Evolutionary conservation across 2,113 vertebrate genomes (phyloP).

Genomic region (Clarias magur): DNA sequence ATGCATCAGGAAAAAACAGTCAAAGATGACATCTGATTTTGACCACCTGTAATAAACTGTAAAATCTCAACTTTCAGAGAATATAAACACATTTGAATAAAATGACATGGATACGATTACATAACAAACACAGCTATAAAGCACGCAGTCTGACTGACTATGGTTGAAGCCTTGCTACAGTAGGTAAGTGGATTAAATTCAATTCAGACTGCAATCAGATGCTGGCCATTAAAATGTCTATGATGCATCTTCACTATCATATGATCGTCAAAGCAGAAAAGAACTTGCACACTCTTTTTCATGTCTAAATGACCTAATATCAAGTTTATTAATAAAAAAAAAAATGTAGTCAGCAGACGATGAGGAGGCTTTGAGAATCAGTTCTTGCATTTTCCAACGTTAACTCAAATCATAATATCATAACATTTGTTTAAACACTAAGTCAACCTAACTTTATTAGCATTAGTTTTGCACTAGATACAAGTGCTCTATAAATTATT

Average conservation of each 20-base stretch:
- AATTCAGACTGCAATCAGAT: neutral
- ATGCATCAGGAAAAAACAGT: neutral
- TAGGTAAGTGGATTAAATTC: neutral
- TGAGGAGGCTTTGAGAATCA: neutral
- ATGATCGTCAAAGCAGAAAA: neutral
- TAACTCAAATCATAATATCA: neutral
- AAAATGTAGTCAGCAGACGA: neutral
- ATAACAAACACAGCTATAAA: constrained; percentile 1
- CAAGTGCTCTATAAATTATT: neutral
- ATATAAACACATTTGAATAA: neutral
- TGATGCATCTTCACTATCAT: neutral
- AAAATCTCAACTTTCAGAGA: neutral
- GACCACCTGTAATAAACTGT: neutral
- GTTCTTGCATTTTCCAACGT: neutral
- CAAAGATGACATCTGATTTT: neutral
- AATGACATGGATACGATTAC: neutral
- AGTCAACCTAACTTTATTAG: neutral
- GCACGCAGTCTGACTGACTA: neutral
- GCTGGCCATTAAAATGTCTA: neutral
- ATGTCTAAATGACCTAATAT: neutral
- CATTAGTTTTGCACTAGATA: neutral
- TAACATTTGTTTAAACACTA: neutral
- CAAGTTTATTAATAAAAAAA: neutral
- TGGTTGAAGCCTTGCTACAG: neutral
- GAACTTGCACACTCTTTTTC: neutral